Conservation (phyloP, 2,888 invertebrate species). For the Acrobeloides nanus region DNA sequence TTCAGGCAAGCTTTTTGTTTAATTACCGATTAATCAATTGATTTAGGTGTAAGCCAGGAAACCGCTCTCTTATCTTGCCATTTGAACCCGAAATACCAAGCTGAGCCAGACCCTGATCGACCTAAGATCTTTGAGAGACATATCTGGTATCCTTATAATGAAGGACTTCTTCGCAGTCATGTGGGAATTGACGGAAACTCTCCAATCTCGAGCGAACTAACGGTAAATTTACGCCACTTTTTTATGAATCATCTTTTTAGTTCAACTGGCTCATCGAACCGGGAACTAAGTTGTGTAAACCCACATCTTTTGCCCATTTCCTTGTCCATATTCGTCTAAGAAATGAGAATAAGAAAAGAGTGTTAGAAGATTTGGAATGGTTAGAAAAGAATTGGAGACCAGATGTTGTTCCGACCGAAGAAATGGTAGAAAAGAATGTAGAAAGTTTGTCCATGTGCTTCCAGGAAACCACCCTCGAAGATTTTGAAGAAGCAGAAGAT, state of each 20-base stretch:
- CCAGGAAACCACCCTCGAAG: no score
- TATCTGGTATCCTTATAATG: constrained; percentile 21
- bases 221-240: no score
- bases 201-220: neutral
- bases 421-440: no score
- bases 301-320: constrained; percentile 18
- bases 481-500: no score
- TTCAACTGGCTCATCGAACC: constrained; percentile 4
- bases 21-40: no score
- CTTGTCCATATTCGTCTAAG: constrained; percentile 8
- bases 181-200: neutral
- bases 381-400: constrained; percentile 20
- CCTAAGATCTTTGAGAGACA: constrained; percentile 5
- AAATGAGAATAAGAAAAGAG: constrained; percentile 5
- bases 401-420: no score
- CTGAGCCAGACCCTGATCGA: constrained; percentile 14
- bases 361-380: constrained; percentile 16
- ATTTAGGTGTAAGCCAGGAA: constrained; percentile 18
- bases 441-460: no score
- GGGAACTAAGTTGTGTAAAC: constrained; percentile 10
- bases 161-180: no score
- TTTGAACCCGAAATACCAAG: constrained; percentile 17
- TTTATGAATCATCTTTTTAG: no score
- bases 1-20: no score
- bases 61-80: constrained; percentile 16